Conservation (phyloP, 2,888 invertebrate genomes). For the Ferdinandea cuprea region DNA sequence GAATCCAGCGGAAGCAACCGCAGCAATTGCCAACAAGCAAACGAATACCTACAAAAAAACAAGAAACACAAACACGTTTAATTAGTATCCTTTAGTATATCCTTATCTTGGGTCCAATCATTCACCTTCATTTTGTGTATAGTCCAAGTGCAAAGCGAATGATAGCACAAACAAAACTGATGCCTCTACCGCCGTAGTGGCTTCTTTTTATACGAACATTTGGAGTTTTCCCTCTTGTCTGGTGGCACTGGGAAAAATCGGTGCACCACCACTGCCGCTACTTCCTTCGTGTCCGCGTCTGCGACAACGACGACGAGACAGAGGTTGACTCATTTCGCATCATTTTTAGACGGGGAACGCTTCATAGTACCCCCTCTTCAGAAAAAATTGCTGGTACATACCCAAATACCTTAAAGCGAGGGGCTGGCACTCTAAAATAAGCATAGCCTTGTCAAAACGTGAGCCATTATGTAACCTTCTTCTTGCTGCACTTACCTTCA, state of each 20-base stretch:
- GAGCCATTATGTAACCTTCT: slow-evolving; percentile 62
- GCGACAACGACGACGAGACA: neutral
- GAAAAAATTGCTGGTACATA: neutral
- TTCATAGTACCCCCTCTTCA: slow-evolving; percentile 9
- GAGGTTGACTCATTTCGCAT: slow-evolving; percentile 53
- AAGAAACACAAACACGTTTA: slow-evolving; percentile 18
- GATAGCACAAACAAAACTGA: slow-evolving; percentile 70
- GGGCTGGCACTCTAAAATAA: slow-evolving; percentile 58
- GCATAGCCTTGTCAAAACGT: slow-evolving; percentile 66
- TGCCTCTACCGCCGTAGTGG: slow-evolving; percentile 55
- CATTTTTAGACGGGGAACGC: slow-evolving; percentile 2
- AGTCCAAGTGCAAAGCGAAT: slow-evolving; percentile 70
- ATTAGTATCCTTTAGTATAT: slow-evolving; percentile 42
- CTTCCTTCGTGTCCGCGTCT: slow-evolving; percentile 42
- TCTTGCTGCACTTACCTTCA: slow-evolving; percentile 13
- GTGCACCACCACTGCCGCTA: slow-evolving; percentile 38
- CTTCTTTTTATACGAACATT: slow-evolving; percentile 68
- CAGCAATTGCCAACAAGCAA: slow-evolving; percentile 74
- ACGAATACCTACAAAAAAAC: slow-evolving; percentile 70
- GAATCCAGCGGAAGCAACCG: slow-evolving; percentile 72
- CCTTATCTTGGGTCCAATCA: slow-evolving; percentile 28
- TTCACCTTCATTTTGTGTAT: slow-evolving; percentile 65
- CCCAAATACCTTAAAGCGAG: slow-evolving; percentile 1
- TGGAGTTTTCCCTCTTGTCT: slow-evolving; percentile 48
- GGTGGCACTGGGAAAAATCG: slow-evolving; percentile 56